A percentile compares a stretch with the other conserved stretches of the same genome.
Conservation (phyloP, 2,888 invertebrate genomes). For the Sinohyriopsis cumingii region DNA sequence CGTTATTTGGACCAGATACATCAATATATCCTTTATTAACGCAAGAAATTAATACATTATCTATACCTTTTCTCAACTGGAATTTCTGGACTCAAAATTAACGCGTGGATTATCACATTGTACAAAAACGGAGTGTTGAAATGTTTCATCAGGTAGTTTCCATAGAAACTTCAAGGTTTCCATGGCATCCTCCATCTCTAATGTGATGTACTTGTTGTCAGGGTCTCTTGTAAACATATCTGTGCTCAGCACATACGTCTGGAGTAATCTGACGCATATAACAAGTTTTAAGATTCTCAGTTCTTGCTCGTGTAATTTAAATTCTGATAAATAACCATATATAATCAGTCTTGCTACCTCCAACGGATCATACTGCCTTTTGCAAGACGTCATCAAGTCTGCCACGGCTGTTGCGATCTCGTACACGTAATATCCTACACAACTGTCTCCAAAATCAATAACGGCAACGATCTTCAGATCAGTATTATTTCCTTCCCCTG, state of each 20-base stretch:
- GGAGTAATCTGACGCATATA: conserved; percentile 19
- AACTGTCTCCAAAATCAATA: conserved; percentile 28
- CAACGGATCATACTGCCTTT: too few relatives aligned
- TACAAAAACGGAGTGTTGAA: not conserved
- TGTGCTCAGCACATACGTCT: conserved; percentile 18
- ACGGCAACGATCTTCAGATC: not conserved
- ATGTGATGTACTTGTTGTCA: conserved; percentile 12
- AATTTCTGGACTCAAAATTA: too few relatives aligned
- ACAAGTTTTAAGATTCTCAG: conserved; percentile 10
- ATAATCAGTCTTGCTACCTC: too few relatives aligned
- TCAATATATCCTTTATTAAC: too few relatives aligned
- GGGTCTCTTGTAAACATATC: conserved; percentile 12
- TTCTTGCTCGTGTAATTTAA: conserved; percentile 15
- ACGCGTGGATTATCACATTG: too few relatives aligned
- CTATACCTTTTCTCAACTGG: too few relatives aligned
- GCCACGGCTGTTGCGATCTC: conserved; percentile 25
- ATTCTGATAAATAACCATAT: conserved; percentile 12
- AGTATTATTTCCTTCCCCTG: too few relatives aligned
- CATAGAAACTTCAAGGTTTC: conserved; percentile 14
- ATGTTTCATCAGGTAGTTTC: conserved; percentile 14
- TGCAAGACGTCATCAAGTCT: conserved; percentile 24
- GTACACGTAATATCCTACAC: conserved; percentile 21
- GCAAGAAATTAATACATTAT: too few relatives aligned
- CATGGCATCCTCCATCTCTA: conserved; percentile 10
- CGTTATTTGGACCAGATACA: too few relatives aligned